Evolutionary conservation across 2,888 invertebrate genomes (phyloP), one percentile per base, ranked within the genome.

Genomic region (Cylloceria caligata): DNA sequence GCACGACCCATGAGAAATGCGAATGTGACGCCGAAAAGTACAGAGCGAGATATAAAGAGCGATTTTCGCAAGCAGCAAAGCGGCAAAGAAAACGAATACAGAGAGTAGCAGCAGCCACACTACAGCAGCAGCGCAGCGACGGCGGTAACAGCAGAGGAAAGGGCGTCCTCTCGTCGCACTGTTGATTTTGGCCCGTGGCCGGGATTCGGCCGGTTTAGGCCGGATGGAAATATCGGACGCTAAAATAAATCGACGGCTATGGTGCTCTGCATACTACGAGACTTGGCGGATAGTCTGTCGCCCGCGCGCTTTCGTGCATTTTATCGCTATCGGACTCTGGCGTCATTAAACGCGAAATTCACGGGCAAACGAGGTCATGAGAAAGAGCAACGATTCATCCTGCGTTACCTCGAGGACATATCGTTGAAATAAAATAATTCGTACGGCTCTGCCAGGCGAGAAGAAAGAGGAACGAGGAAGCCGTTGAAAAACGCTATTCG

Each of bases 211-310:
- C 75, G 55, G 87, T 86, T 90, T 88, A 87, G 89, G 88, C 90
- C 88, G 90, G 91, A 92, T 92, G 90, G 91, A 92, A 92, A 92
- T 92, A 92, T 92, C 91, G 92, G 90, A 88, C 89, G 92, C 91
- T 91, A 91, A 92, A 92, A 92, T 92, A 92, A 92, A 91, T 92
- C 88, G 89, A 90, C 90, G 80, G 55, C 45, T 21, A 21, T 45
- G 19, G 45, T 30, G 27, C 45, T 36, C 21, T 21, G 55, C 55
- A 60, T 47, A 60, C 71, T 67, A 76, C 36, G 64, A 76, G 39
- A 34, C 13, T 72, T 47, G 19, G 71, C 36, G 30, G 64, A 49
- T 39, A 45, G 49, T 65, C 74, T 19, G 77, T 55, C 83, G 57
- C n/a, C 27, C 19, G 39, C 57, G 55, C 39, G 62, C 68, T 74